Percentiles rank a stretch among this genome's conserved stretches.
These are phyloP conservation scores for Isurus oxyrinchus DNA, from an alignment of 2,113 vertebrate species.

Conservation along the genomic window DNA sequence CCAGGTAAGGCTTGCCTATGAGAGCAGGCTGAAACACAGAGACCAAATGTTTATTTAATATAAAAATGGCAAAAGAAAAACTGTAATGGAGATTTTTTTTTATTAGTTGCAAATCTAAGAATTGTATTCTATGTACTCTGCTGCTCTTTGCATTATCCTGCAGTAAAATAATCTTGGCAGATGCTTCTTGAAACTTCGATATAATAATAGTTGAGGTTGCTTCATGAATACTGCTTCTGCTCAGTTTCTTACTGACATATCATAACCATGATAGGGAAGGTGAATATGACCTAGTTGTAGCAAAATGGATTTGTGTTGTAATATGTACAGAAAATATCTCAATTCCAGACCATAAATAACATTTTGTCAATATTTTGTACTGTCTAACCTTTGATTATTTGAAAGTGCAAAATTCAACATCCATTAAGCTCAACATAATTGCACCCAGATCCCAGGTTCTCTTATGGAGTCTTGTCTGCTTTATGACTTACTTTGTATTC, in stretches of 20 bases:
- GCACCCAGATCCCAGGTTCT: neutral
- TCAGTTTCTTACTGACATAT: neutral
- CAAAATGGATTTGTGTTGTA: neutral
- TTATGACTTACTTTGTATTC: constrained; percentile 18
- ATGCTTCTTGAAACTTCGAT: neutral
- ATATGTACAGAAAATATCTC: neutral
- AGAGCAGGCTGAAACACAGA: neutral
- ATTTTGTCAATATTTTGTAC: neutral
- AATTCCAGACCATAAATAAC: neutral
- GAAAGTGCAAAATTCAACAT: neutral
- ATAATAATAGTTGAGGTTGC: neutral
- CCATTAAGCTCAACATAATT: neutral
- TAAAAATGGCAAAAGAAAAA: neutral
- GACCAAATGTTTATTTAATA: neutral
- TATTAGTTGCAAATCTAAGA: neutral
- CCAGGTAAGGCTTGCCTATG: neutral
- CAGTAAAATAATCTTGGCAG: neutral
- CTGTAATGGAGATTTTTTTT: neutral
- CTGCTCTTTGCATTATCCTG: neutral
- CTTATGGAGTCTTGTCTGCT: neutral
- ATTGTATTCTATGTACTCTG: neutral
- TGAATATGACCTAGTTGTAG: neutral
- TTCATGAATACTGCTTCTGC: constrained; percentile 16
- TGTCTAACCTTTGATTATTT: neutral
- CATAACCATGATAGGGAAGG: neutral